A percentile compares a stretch with the other conserved stretches of the same genome.
Evolutionary conservation across 2,888 invertebrate species (phyloP).

Genomic region (Furcula furcula): DNA sequence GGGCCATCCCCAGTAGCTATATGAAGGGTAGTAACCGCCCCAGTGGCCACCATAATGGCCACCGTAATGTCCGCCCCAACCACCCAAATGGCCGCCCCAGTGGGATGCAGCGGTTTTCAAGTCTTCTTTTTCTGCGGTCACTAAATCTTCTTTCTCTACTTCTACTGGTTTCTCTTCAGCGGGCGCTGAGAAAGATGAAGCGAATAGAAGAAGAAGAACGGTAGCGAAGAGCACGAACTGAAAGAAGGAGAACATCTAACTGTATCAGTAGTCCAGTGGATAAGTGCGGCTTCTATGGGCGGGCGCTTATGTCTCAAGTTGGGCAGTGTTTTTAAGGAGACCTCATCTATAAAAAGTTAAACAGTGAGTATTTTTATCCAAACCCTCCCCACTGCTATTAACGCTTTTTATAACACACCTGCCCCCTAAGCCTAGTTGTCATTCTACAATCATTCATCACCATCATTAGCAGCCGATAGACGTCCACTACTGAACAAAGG

Average conservation of each 20-base stretch:
- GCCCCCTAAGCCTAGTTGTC: no score
- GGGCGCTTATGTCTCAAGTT: no score
- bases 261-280: no score
- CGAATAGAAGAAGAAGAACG: conserved; percentile 45
- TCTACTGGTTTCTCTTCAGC: conserved; percentile 40
- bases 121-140: conserved; percentile 55
- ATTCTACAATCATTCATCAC: no score
- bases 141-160: conserved; percentile 42
- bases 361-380: no score
- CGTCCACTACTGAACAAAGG: no score
- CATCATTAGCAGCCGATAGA: no score
- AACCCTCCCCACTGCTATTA: no score
- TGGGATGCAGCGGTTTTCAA: conserved; percentile 67
- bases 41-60: conserved; percentile 37
- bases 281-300: no score
- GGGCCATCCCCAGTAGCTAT: conserved; percentile 32
- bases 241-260: conserved; percentile 18
- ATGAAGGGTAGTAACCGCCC: conserved; percentile 26
- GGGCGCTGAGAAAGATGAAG: conserved; percentile 45
- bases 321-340: no score
- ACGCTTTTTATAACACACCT: no score
- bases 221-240: conserved; percentile 50
- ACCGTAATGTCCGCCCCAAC: conserved; percentile 44
- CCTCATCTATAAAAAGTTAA: no score
- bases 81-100: conserved; percentile 52